Evolutionary conservation across 2,113 vertebrate species (phyloP).

Genomic region (Lophura nycthemera): DNA sequence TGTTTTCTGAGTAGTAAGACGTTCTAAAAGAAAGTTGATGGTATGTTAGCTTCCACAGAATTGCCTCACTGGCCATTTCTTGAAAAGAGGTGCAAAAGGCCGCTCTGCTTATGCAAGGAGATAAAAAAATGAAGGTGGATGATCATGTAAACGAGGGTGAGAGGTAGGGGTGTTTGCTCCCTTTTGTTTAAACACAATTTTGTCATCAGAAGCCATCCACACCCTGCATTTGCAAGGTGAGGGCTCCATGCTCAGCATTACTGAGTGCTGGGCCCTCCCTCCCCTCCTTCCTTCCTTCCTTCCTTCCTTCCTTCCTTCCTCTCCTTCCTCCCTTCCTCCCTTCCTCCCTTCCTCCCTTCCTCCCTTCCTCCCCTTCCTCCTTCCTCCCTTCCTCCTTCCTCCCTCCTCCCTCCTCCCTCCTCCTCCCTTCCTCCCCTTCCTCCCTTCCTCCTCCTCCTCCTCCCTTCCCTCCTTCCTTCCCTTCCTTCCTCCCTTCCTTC

Average conservation of each 20-base stretch:
- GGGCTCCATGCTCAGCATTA: not conserved
- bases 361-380: too few relatives aligned
- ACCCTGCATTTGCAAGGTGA: not conserved
- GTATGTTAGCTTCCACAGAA: not conserved
- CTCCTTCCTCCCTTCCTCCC: too few relatives aligned
- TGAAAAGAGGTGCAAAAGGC: not conserved
- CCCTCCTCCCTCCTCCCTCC: too few relatives aligned
- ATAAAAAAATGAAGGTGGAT: not conserved
- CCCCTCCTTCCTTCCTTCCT: too few relatives aligned
- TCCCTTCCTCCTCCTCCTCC: too few relatives aligned
- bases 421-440: too few relatives aligned
- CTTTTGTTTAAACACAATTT: not conserved
- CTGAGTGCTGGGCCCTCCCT: not conserved
- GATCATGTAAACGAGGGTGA: not conserved
- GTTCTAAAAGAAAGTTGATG: not conserved
- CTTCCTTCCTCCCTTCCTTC: too few relatives aligned
- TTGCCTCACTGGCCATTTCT: not conserved
- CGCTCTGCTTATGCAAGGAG: not conserved
- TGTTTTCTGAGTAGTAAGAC: not conserved
- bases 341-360: too few relatives aligned
- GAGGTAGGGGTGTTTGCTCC: not conserved
- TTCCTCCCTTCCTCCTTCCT: too few relatives aligned
- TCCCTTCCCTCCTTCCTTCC: too few relatives aligned
- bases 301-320: too few relatives aligned
- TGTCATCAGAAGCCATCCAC: not conserved